Evolutionary conservation across 1,140 invertebrate species (phyloP), one percentile per base, ranked within the genome.

Genomic region (Heliconius eleuchia): DNA sequence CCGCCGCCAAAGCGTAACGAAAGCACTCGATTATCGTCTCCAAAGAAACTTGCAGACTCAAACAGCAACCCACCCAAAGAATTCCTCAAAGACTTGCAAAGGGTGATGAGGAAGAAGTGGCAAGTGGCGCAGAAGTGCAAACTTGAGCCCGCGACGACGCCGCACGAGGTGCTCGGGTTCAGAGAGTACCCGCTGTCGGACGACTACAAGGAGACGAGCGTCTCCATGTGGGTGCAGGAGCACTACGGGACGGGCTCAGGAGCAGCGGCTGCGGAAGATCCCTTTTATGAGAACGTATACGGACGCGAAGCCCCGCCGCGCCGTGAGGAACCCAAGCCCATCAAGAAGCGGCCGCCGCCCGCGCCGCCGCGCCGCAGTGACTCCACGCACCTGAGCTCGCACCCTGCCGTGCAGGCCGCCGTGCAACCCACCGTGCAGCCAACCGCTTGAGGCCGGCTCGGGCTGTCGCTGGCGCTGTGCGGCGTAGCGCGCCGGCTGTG

Each of bases 51-150:
- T 23, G 95, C 96, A 0, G 96, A 96, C 37, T 97, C 96, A 0
- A 95, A 95, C 46, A 96, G 96, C 77, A 97, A 97, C 85, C 97
- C 98, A 2, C 97, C 98, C 0, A 96, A 96, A 6, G 97, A 97
- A 71, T 99, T 99, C 85, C 94, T 99, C 11, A 97, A 97, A 87
- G 98, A 99, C 92, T 94, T 99, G 9, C 98, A 99, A 84, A 95
- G 98, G 71, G 98, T 99, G 0, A 98, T 99, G 97, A 96, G 97
- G 73, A 98, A 98, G 84, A 99, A 99, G 87, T 98, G 98, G 98
- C 97, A 98, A 88, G 97, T 98, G 2, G 97, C 98, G 0, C 98
- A 99, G 83, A 98, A 98, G 86, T 98, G 98, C 87, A 98, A 98
- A 92, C 89, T 97, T 1, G 98, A 98, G 88, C 96, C 96, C 23